A percentile compares a stretch with the other conserved stretches of the same genome.
Conservation (phyloP, 2,888 invertebrate species). For the Papilio protenor region DNA sequence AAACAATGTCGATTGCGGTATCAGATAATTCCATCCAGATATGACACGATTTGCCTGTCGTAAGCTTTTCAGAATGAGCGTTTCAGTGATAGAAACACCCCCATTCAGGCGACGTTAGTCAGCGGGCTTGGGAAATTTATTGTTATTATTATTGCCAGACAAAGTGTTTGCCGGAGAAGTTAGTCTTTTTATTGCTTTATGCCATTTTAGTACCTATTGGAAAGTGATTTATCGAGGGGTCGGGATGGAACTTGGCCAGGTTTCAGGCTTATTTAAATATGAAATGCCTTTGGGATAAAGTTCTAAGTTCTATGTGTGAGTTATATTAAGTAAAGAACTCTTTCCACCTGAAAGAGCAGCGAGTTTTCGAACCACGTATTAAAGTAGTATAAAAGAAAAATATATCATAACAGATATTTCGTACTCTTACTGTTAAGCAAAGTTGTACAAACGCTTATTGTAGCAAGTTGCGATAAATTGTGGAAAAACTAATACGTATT, state of each 20-base stretch:
- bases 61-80: slow-evolving; percentile 53
- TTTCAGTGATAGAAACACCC: slow-evolving; percentile 51
- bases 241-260: slow-evolving; percentile 54
- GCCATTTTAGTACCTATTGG: slow-evolving; percentile 65
- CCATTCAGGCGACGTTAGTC: slow-evolving; percentile 51
- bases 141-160: slow-evolving; percentile 77
- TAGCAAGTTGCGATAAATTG: neutral
- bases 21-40: slow-evolving; percentile 49
- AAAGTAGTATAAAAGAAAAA: slow-evolving; percentile 2
- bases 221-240: slow-evolving; percentile 73
- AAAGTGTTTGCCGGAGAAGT: slow-evolving; percentile 66
- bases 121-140: slow-evolving; percentile 66
- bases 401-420: slow-evolving; percentile 1
- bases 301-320: neutral
- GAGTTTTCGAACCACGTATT: neutral
- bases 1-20: slow-evolving; percentile 46
- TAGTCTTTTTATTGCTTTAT: slow-evolving; percentile 66
- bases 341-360: neutral
- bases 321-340: neutral
- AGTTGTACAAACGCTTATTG: slow-evolving; percentile 2
- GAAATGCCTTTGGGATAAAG: slow-evolving; percentile 35
- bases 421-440: neutral
- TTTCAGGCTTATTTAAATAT: slow-evolving; percentile 50
- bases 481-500: neutral
- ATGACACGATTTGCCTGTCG: slow-evolving; percentile 49